These are phyloP conservation scores for Nymphicus hollandicus DNA, from an alignment of 2,113 vertebrate genomes.

Conservation along the genomic window DNA sequence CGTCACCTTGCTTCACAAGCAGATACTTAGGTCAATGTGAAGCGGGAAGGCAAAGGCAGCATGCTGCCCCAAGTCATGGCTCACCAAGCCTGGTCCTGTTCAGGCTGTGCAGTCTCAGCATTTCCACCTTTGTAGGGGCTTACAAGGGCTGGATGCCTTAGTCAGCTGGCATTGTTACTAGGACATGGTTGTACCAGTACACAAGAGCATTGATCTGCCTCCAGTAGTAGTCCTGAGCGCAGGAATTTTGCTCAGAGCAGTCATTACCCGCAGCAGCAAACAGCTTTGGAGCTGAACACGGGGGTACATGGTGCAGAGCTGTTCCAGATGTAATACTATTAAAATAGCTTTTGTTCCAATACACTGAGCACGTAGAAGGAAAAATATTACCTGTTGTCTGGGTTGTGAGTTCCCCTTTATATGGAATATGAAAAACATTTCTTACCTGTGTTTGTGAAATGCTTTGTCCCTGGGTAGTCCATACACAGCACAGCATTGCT, in stretches of 20 bases:
- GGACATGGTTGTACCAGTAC: not conserved
- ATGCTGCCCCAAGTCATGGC: not conserved
- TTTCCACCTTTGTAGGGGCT: not conserved
- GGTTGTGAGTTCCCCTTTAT: constrained; percentile 1
- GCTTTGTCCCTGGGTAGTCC: constrained; percentile 1
- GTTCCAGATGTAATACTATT: not conserved
- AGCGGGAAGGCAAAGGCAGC: not conserved
- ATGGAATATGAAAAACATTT: constrained; percentile 38
- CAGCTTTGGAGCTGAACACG: not conserved
- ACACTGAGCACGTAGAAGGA: not conserved
- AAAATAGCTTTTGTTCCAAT: constrained; percentile 39
- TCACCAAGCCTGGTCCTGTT: not conserved
- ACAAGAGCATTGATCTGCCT: not conserved
- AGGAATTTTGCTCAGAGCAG: not conserved
- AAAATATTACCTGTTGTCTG: constrained; percentile 20
- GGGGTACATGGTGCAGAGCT: not conserved
- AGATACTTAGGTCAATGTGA: not conserved
- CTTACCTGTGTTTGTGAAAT: not conserved
- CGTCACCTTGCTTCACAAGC: not conserved
- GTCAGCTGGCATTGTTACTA: not conserved
- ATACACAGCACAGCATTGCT: not conserved
- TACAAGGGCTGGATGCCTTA: not conserved
- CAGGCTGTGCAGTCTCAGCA: not conserved
- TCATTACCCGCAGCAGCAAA: not conserved
- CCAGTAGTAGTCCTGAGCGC: not conserved